phyloP scores from a whole-genome alignment of 1,140 invertebrate genomes.

The Lepidotrigona ventralis region DNA sequence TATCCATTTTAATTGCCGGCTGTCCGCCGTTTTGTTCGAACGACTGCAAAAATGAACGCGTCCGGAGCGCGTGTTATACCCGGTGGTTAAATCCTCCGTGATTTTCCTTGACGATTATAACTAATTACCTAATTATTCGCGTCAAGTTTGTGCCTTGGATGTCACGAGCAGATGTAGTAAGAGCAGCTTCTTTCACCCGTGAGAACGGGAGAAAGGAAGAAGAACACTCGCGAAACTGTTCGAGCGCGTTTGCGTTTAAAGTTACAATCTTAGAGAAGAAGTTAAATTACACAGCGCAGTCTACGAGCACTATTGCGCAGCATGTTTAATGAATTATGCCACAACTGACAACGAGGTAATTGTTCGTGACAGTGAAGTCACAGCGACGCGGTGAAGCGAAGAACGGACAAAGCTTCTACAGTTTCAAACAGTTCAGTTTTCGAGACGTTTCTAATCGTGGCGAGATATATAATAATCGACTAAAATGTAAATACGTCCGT shows the following conservation, averaged over 20 bases:
- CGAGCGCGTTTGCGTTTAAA: not conserved
- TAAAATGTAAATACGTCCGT: not conserved
- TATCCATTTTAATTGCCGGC: constrained; percentile 49
- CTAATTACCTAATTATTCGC: constrained; percentile 9
- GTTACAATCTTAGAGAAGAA: not conserved
- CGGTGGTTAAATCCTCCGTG: not conserved
- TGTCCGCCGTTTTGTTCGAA: constrained; percentile 14
- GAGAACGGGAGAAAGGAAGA: not conserved
- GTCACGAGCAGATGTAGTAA: no score
- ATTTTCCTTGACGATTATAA: constrained; percentile 18
- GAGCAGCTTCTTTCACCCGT: not conserved
- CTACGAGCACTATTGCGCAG: not conserved
- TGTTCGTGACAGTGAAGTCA: not conserved
- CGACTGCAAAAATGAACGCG: constrained; percentile 9
- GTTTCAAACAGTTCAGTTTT: not conserved
- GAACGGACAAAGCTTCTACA: not conserved
- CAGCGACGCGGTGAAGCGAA: not conserved
- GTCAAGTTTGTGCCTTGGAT: not conserved
- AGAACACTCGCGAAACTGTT: not conserved
- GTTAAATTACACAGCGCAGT: not conserved
- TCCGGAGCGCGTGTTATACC: not conserved
- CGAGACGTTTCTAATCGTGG: not conserved
- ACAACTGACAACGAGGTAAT: not conserved
- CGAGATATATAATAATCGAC: no score
- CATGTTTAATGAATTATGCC: not conserved